Evolutionary conservation across 2,113 vertebrate species (phyloP), one percentile per base, ranked within the genome.

Genomic region (Megalops atlanticus): DNA sequence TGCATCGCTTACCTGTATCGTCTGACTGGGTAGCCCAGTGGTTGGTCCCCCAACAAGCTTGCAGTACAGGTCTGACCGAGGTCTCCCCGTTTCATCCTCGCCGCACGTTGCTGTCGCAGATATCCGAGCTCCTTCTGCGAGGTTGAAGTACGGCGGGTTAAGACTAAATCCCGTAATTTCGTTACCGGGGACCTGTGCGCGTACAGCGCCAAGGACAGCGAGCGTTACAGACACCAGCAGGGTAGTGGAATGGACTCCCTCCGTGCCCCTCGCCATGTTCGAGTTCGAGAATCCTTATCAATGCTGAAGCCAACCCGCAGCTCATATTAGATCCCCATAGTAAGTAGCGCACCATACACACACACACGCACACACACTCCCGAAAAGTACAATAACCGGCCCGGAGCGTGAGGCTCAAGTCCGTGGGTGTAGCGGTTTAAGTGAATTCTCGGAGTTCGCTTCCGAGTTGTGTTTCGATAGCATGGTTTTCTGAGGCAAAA

Each of bases 91-190:
- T 35, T 89, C 94, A 80, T 93, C 94, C 90, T 97, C 92, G 0
- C 97, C 97, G 90, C 97, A 99, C 86, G 97, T 99, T 85, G 96
- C 97, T 0, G 95, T 94, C 2, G 96, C 95, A 80, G 92, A 92
- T 83, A 98, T 93, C 45, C 54, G 69, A 8, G 96, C 90, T 0
- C 91, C 88, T 39, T 92, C 85, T 0, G 96, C 96, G 88, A 98
- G 91, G 91, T 98, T 98, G 89, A 98, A 96, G 86, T 96, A 96
- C 43, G 96, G 95, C 2, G 97, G 97, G 73, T 91, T 94, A 70
- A 97, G 91, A 85, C 93, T 95, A 86, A 92, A 92, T 49, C 88
- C 91, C 8, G 89, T 91, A 16, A 88, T 72, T 10, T 77, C 81
- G 54, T 87, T 82, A 0, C 75, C 80, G 4, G 79, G 15, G 4